Evolutionary conservation across 2,888 invertebrate species (phyloP).

Genomic region (Oscheius sp.): DNA sequence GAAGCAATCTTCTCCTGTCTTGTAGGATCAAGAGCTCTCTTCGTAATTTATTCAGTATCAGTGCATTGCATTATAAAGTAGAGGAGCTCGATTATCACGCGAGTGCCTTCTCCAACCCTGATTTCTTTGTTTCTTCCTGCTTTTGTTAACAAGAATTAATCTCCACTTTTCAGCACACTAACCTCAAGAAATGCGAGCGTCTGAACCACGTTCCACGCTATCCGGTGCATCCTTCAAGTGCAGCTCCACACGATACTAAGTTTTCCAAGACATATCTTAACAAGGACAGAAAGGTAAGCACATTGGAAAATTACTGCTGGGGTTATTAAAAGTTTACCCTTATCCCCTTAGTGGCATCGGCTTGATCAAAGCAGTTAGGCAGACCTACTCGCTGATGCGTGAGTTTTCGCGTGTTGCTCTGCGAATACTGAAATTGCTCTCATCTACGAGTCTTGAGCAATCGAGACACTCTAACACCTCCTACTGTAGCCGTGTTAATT

Average conservation of each 20-base stretch:
- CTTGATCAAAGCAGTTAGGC: not conserved
- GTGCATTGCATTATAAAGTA: conserved; percentile 31
- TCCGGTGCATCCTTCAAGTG: conserved; percentile 68
- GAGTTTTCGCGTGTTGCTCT: conserved; percentile 29
- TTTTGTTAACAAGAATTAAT: conserved; percentile 4
- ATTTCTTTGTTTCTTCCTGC: not conserved
- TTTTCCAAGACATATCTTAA: conserved; percentile 69
- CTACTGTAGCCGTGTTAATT: conserved; percentile 35
- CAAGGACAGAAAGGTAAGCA: conserved; percentile 69
- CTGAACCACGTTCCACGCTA: conserved; percentile 69
- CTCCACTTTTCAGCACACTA: conserved; percentile 65
- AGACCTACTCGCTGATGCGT: conserved; percentile 29
- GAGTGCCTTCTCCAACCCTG: conserved; percentile 7
- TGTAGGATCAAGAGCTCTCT: not conserved
- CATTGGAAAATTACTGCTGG: not conserved
- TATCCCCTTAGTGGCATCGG: not conserved
- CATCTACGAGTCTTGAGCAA: conserved; percentile 27
- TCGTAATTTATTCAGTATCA: conserved; percentile 32
- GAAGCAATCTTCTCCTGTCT: conserved; percentile 23
- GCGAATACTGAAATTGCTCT: conserved; percentile 31
- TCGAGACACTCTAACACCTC: conserved; percentile 28
- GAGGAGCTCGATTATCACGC: conserved; percentile 27
- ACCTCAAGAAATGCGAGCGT: conserved; percentile 70
- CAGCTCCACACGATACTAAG: conserved; percentile 68
- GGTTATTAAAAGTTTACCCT: not conserved